Evolutionary conservation across 1,140 invertebrate genomes (phyloP).

Genomic region (Sarcophaga peregrina): DNA sequence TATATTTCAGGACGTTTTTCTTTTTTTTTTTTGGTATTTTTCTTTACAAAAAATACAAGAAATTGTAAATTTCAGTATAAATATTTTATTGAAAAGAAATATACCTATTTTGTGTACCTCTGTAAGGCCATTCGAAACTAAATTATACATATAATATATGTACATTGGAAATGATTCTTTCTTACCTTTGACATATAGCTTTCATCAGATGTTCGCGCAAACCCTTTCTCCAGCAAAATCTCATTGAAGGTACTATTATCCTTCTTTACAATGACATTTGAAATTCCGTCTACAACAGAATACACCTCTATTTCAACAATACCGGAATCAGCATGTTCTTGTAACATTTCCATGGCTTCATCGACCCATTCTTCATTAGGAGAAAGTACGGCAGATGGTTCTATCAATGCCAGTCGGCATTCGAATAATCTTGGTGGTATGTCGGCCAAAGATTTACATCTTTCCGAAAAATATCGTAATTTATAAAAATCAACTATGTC

Average conservation of each 20-base stretch:
- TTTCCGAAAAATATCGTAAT: slow-evolving; percentile 50
- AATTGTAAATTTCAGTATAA: too few species aligned
- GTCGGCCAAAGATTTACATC: slow-evolving; percentile 49
- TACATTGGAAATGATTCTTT: neutral
- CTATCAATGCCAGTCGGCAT: slow-evolving; percentile 76
- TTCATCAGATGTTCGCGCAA: slow-evolving; percentile 77
- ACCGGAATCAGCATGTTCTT: slow-evolving; percentile 54
- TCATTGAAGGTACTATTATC: slow-evolving; percentile 71
- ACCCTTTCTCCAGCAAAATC: slow-evolving; percentile 71
- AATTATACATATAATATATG: too few species aligned
- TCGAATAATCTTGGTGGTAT: slow-evolving; percentile 75
- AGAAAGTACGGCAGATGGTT: slow-evolving; percentile 73
- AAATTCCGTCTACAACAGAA: slow-evolving; percentile 79
- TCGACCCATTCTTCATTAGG: slow-evolving; percentile 72
- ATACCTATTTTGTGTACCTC: too few species aligned
- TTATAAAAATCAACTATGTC: slow-evolving; percentile 57
- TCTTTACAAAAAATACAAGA: too few species aligned
- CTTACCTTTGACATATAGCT: slow-evolving; percentile 78
- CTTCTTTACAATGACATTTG: slow-evolving; percentile 72
- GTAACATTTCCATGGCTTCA: slow-evolving; percentile 70
- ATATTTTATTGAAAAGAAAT: too few species aligned
- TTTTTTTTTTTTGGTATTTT: too few species aligned
- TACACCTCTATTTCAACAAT: slow-evolving; percentile 70
- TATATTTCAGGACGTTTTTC: too few species aligned
- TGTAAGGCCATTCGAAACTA: too few species aligned